Evolutionary conservation across 2,113 vertebrate species (phyloP), one percentile per base, ranked within the genome.

Genomic region (Hassar affinis): DNA sequence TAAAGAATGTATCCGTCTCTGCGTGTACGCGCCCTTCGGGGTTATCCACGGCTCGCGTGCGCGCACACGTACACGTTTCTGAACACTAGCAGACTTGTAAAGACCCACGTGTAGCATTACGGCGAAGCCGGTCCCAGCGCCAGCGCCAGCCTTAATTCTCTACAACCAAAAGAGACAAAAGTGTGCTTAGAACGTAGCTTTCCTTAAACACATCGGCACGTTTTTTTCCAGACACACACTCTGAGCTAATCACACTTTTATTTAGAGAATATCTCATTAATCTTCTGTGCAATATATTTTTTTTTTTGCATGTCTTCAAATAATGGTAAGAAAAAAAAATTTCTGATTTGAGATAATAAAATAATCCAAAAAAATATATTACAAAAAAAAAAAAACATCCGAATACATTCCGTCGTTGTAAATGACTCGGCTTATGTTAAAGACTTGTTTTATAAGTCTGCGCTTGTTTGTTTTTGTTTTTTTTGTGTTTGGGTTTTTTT

Each of bases 371-470:
- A 49, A 45, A 22, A 18, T 12, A 59, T 6, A 42, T 6, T 4
- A 45, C 71, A 38, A 59, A 78, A 25, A 61, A 83, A 74, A n/a
- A 51, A n/a, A 89, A 90, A 91, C 91, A 91, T 93, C 92, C 94
- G 93, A 90, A 92, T 93, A 93, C 95, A 95, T 97, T 97, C 95
- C 95, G 89, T 96, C 94, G 92, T 94, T 95, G 93, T 93, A 91
- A 91, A 89, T 94, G 88, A 79, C 84, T 71, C 92, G 83, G 83
- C 91, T 94, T 95, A 93, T 94, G 95, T 96, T 95, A 96, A 95
- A 90, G 97, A 98, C 97, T 98, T 98, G 97, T 98, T 98, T 97
- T 98, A 98, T 94, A 99, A 97, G 96, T 98, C 96, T 95, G 91
- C 84, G 12, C 2, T 42, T 42, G 38, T 42, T 42, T 42, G 81